Percentiles rank a stretch among this genome's conserved stretches.
Evolutionary conservation across 1,140 invertebrate genomes (phyloP).

Genomic region (Trichomalopsis sarcophagae): DNA sequence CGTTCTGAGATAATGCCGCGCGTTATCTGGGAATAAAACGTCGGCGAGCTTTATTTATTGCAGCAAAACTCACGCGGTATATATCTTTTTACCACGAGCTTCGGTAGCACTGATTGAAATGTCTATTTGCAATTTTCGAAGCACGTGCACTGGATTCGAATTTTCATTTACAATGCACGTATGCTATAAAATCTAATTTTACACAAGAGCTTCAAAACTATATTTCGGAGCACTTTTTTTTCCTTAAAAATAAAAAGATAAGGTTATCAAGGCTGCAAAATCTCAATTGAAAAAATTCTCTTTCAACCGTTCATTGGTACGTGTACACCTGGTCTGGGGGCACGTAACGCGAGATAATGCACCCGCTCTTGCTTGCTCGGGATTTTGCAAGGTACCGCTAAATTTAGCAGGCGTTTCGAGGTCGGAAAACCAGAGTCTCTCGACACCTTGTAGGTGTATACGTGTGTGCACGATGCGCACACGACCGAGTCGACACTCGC

Average conservation of each 20-base stretch:
- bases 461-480: not conserved
- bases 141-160: no score
- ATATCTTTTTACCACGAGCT: not conserved
- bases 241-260: no score
- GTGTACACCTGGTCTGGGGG: not conserved
- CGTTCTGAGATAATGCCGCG: not conserved
- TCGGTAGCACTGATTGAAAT: no score
- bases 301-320: not conserved
- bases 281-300: no score
- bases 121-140: no score
- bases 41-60: not conserved
- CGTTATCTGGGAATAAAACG: not conserved
- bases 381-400: conserved; percentile 23
- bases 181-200: no score
- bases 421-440: not conserved
- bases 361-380: not conserved
- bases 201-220: no score
- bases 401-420: conserved; percentile 3
- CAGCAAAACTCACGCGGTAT: not conserved
- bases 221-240: no score
- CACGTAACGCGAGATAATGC: not conserved
- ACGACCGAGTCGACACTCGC: no score
- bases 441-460: not conserved
- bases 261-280: no score
- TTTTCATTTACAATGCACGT: no score